Base-by-base conservation (phyloP, 1,140 invertebrate genomes). In the Hestina assimilis region DNA sequence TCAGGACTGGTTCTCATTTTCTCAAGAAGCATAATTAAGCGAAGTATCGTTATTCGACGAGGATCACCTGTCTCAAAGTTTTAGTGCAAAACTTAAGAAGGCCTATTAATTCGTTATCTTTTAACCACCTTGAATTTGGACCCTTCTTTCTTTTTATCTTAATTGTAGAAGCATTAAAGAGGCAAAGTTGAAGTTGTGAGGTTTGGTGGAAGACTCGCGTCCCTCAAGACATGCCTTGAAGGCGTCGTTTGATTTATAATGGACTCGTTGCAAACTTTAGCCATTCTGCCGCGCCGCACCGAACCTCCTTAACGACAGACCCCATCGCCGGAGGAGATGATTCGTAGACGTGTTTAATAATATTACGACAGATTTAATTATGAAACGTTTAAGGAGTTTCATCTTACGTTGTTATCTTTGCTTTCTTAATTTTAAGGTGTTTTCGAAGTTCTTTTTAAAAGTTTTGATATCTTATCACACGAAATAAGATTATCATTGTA, bases 301-400 rank as follows among this genome's bases (percentile, higher is more conserved):
- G 73, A 80, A 83, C 79, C 81, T 84, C 79, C 75, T 82, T 86
- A 87, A 85, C 79, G 83, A 86, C 74, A 77, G 79, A 76, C 83
- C 80, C 81, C 73, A 78, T 77, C 77, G 83, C 82, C 82, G 76
- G 75, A 81, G 83, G 83, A 83, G 80, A 85, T 85, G 83, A 86
- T 86, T 83, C 85, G 76, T 82, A 83, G 80, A 87, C 80, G 83
- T 84, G 82, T 87, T 84, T 87, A 87, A 85, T 85, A 87, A 83
- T 84, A 87, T 85, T 87, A 87, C 83, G 82, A 88, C 85, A 87
- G 83, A 88, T 88, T 88, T 88, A 84, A 88, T 88, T 85, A 87
- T 79, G 77, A 69, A 84, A 80, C 82, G 77, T 80, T 88, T 85
- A 84, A 77, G 70, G 66, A 72, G 72, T 63, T 72, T 72, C 72